Evolutionary conservation across 1,140 invertebrate species (phyloP), one percentile per base, ranked within the genome.

Genomic region (Bicyclus anynana): DNA sequence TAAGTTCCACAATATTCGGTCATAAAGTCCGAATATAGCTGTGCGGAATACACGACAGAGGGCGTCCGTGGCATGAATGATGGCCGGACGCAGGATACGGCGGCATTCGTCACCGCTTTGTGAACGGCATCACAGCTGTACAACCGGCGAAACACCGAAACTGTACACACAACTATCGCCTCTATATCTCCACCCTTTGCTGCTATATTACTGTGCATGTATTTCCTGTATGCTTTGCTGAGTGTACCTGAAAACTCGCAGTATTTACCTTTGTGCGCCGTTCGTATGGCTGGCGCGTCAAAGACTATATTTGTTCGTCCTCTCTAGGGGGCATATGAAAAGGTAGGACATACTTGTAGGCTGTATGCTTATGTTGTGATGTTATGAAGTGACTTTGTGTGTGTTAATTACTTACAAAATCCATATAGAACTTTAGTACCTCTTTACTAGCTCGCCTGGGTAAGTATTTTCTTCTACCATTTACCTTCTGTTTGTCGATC

Each of bases 91-190:
- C 67, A 67, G 74, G 66, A 77, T 70, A 65, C 61, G 52, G 55
- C 62, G 60, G 71, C 65, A 73, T 73, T 76, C 73, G 73, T 73
- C 74, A 74, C 62, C 44, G 53, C 38, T 53, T 65, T 60, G 62
- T 64, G 38, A 37, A 23, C 23, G n/a, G 26, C 33, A 46, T 52
- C 23, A 44, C 49, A 38, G 17, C 17, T 37, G 46, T 56, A 56
- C 13, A 37, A 0, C 27, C 44, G 12, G 35, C 49, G 7, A 46
- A 26, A 20, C 29, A 18, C 5, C 10, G 2, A 33, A 35, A 33
- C 16, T 21, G 7, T n/a, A n/a, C 33, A 56, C 10, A 16, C n/a
- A 38, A 56, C 21, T 10, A 6, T 23, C 26, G 16, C 29, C 42
- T 16, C 13, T 55, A 55, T 9, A 5, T 6, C 20, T 2, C 5